Evolutionary conservation across 2,797 vertebrate genomes (phyloP), one percentile per base, ranked within the genome.

Genomic region (Acestrorhynchus altus): DNA sequence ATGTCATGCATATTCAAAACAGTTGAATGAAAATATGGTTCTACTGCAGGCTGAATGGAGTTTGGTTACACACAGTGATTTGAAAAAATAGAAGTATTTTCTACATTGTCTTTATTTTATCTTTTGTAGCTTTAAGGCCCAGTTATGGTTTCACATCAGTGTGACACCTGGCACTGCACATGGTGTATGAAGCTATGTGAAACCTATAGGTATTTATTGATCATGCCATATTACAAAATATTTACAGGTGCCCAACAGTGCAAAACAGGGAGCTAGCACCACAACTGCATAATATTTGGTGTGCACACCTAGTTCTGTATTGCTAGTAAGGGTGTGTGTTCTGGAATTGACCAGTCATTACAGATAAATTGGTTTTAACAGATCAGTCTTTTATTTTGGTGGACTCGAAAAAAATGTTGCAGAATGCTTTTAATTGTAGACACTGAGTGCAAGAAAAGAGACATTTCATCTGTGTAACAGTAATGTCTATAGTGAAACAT

Each of bases 51-150:
- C 10, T 69, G 26, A 18, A 47, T 56, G 51, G 47, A 7, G 6
- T 26, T 20, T 35, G n/a, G 63, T 24, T 8, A 24, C 13, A 20
- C 15, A 31, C 26, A 59, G 49, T 35, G 18, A 8, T 51, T 22
- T 1, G 8, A 52, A 49, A 46, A 28, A 82, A n/a, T n/a, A 69
- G 64, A 83, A 76, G 54, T 74, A 71, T 68, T 85, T 87, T 11
- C 74, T 8, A 18, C 82, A 70, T 81, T 81, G 73, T 68, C 72
- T 87, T 86, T 80, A 78, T 78, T 70, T 69, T 73, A 64, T 64
- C 56, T 1, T 11, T n/a, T n/a, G n/a, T n/a, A n/a, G n/a, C n/a
- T n/a, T n/a, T n/a, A n/a, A n/a, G n/a, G n/a, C n/a, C n/a, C n/a
- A n/a, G n/a, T n/a, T n/a, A n/a, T n/a, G n/a, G n/a, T n/a, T n/a